These are phyloP conservation scores for Dusona sp. DNA, from an alignment of 2,888 invertebrate genomes.

Conservation along the genomic window DNA sequence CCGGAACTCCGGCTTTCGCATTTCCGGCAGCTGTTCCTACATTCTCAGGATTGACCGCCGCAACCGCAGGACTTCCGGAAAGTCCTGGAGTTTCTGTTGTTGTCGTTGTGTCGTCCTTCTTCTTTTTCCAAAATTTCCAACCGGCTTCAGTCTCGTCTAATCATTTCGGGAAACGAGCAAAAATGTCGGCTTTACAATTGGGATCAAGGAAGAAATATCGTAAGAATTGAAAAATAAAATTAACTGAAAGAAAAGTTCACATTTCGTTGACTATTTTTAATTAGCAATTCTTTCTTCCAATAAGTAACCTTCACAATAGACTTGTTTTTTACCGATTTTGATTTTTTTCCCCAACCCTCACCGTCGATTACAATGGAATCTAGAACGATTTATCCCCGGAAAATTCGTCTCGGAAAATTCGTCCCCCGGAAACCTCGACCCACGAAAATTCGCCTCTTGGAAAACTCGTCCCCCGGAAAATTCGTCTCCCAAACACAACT, in stretches of 20 bases:
- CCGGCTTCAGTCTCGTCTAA: slow-evolving; percentile 76
- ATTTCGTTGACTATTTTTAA: not conserved
- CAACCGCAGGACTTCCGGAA: slow-evolving; percentile 9
- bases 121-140: slow-evolving; percentile 82
- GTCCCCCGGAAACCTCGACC: too few relatives aligned
- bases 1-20: slow-evolving; percentile 16
- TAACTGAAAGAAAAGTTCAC: not conserved
- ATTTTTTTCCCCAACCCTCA: not conserved
- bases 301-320: too few relatives aligned
- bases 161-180: not conserved
- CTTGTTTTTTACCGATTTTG: not conserved
- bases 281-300: not conserved
- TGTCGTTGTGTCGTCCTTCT: slow-evolving; percentile 74
- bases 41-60: not conserved
- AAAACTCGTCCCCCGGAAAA: too few relatives aligned
- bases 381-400: too few relatives aligned
- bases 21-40: slow-evolving; percentile 27
- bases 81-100: slow-evolving; percentile 64
- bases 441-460: too few relatives aligned
- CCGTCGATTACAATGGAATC: not conserved
- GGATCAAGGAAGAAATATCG: not conserved
- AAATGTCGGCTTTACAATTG: not conserved
- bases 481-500: too few relatives aligned
- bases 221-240: not conserved
- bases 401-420: too few relatives aligned